A percentile compares a stretch with the other conserved stretches of the same genome.
Conservation (phyloP, 2,888 invertebrate genomes). For the Oxytorus armatus region DNA sequence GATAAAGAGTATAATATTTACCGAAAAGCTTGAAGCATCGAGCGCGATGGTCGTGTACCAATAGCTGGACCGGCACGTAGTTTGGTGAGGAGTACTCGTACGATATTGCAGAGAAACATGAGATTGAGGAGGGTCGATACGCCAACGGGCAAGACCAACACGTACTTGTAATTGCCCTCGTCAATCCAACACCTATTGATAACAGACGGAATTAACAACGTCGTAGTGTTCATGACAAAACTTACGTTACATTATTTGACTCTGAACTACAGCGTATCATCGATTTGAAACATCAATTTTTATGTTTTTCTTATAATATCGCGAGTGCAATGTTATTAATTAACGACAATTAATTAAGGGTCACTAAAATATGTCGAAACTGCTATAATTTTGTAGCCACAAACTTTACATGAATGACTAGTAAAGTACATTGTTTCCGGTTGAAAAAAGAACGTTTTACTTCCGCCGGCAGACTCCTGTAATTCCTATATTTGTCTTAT, state of each 20-base stretch:
- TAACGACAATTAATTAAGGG: no score
- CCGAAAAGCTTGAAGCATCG: slow-evolving; percentile 91
- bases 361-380: no score
- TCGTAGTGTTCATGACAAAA: slow-evolving; percentile 13
- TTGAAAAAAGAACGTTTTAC: no score
- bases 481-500: no score
- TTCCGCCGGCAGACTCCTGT: no score
- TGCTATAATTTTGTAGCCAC: no score
- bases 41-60: slow-evolving; percentile 88
- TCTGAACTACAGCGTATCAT: background rate
- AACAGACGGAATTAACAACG: slow-evolving; percentile 32
- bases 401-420: no score
- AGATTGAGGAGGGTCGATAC: slow-evolving; percentile 93
- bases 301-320: no score
- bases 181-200: slow-evolving; percentile 90
- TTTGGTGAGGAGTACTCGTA: slow-evolving; percentile 93
- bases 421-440: no score
- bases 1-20: slow-evolving; percentile 76
- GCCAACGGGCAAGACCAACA: slow-evolving; percentile 92
- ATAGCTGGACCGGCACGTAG: slow-evolving; percentile 90
- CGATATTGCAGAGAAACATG: slow-evolving; percentile 95
- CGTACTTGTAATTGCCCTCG: slow-evolving; percentile 89
- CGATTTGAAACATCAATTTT: no score
- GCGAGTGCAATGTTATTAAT: no score
- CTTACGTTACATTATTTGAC: background rate